A percentile compares a stretch with the other conserved stretches of the same genome.
These are phyloP conservation scores for Brachyalestes nurse DNA, from an alignment of 2,797 vertebrate genomes.

Conservation along the genomic window DNA sequence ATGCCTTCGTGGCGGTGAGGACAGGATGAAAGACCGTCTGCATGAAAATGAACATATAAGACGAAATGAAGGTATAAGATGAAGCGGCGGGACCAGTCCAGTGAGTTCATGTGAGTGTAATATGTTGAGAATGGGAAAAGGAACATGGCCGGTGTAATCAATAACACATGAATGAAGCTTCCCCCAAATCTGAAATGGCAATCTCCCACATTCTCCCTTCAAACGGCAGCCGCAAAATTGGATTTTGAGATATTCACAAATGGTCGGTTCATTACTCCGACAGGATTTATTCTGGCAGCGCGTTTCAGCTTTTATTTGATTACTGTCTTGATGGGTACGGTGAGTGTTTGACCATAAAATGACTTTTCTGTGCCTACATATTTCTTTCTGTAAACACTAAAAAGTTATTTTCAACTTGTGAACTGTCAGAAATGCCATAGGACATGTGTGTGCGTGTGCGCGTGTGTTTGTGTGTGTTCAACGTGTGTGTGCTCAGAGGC, in stretches of 20 bases:
- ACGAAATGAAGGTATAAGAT: constrained; percentile 24
- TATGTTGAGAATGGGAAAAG: constrained; percentile 45
- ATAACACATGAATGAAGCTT: constrained; percentile 58
- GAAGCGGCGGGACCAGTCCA: constrained; percentile 12
- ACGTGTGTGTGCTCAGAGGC: not conserved
- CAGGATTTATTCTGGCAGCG: constrained; percentile 52
- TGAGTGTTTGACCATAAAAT: constrained; percentile 26
- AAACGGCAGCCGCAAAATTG: constrained; percentile 60
- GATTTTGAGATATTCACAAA: constrained; percentile 60
- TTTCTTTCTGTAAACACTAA: not conserved
- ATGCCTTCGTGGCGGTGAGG: constrained; percentile 10
- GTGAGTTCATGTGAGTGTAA: constrained; percentile 52
- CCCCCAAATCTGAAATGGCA: constrained; percentile 57
- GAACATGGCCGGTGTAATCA: constrained; percentile 53
- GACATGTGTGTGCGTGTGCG: not conserved
- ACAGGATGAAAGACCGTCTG: not conserved
- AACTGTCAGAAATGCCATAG: not conserved
- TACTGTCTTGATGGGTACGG: constrained; percentile 43
- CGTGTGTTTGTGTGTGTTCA: not conserved
- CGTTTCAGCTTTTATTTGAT: constrained; percentile 56
- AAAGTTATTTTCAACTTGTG: not conserved
- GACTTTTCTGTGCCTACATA: not conserved
- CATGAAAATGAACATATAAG: not conserved
- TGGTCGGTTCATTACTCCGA: constrained; percentile 58
- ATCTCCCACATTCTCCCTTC: constrained; percentile 55